phyloP scores from a whole-genome alignment of 2,888 invertebrate genomes.

The Nesidiocoris tenuis region DNA sequence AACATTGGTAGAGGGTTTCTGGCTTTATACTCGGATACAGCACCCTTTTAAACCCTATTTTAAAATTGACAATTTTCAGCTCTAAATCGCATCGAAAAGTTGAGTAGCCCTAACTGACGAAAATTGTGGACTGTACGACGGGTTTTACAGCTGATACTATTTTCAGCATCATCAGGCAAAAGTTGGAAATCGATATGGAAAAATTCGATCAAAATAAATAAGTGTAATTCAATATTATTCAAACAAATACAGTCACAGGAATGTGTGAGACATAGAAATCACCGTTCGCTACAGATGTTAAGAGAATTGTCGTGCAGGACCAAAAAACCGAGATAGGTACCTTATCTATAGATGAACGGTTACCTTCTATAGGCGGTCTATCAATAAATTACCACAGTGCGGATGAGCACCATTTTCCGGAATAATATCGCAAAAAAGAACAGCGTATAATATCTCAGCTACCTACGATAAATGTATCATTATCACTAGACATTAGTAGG shows the following conservation, averaged over 20 bases:
- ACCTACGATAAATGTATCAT: conserved; percentile 16
- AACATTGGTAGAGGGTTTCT: no score
- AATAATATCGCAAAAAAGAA: not conserved
- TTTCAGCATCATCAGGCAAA: no score
- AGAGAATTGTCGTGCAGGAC: conserved; percentile 24
- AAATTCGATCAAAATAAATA: conserved; percentile 26
- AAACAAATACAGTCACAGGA: conserved; percentile 38
- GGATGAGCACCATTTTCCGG: not conserved
- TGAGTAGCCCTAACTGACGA: no score
- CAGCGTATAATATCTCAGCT: conserved; percentile 6
- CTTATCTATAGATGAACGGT: no score
- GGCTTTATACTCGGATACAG: no score
- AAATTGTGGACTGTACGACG: no score
- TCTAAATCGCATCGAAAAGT: no score
- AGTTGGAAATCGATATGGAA: no score
- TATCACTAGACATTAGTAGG: conserved; percentile 32
- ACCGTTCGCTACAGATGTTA: conserved; percentile 8
- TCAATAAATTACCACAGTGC: conserved; percentile 28
- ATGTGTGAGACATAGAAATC: conserved; percentile 28
- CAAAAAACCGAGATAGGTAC: conserved; percentile 8
- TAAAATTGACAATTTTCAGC: no score
- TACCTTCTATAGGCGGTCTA: no score
- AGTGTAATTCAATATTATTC: conserved; percentile 23
- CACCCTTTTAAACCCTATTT: no score
- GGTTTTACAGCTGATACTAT: no score